A percentile compares a stretch with the other conserved stretches of the same genome.
Conservation (phyloP, 2,113 vertebrate species). For the Paradisaea rubra region DNA sequence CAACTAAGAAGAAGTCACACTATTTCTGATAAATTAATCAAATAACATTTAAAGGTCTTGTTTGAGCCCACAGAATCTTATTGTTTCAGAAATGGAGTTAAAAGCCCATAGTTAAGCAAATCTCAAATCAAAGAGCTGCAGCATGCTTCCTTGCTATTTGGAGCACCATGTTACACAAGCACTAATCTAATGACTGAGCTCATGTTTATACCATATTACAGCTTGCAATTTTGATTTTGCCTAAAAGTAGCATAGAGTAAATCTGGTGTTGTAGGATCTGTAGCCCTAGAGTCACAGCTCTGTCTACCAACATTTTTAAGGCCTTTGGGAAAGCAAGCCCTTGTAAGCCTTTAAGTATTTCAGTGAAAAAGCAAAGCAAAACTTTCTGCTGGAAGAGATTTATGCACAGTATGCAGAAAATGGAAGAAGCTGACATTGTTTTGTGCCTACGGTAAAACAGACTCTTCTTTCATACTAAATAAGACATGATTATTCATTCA, state of each 20-base stretch:
- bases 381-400: neutral
- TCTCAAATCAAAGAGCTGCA: neutral
- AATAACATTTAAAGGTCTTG: neutral
- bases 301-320: neutral
- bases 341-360: neutral
- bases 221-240: neutral
- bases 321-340: neutral
- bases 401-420: neutral
- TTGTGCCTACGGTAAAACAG: neutral
- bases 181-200: neutral
- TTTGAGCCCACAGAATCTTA: neutral
- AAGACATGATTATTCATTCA: neutral
- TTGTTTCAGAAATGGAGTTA: neutral
- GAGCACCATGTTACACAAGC: neutral
- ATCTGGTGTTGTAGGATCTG: neutral
- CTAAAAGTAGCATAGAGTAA: neutral
- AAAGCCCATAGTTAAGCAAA: neutral
- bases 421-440: neutral
- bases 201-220: neutral
- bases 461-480: neutral
- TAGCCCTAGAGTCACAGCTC: neutral
- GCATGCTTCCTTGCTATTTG: neutral
- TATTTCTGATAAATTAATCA: neutral
- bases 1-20: neutral
- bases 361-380: neutral